phyloP scores from a whole-genome alignment of 2,113 vertebrate species.

The Chloebia gouldiae region DNA sequence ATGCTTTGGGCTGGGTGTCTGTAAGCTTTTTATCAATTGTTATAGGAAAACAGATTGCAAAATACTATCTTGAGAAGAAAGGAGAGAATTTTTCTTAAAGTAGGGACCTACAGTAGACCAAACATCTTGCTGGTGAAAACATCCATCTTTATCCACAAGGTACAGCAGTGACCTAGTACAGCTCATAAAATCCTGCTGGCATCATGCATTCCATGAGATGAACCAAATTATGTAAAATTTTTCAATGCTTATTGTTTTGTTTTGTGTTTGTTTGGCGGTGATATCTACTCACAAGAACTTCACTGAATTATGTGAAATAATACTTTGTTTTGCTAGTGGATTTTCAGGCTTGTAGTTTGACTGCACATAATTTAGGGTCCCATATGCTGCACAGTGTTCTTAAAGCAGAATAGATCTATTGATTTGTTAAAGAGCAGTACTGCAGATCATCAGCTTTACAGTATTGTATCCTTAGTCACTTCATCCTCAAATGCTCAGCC shows the following conservation, averaged over 20 bases:
- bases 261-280: neutral
- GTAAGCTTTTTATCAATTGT: neutral
- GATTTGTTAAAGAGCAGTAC: neutral
- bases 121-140: neutral
- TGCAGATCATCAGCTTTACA: neutral
- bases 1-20: neutral
- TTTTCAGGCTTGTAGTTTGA: neutral
- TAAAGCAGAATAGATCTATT: neutral
- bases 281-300: neutral
- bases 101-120: neutral
- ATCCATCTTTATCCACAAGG: neutral
- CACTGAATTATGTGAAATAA: neutral
- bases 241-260: neutral
- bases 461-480: neutral
- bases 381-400: neutral
- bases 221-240: neutral
- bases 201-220: neutral
- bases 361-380: neutral
- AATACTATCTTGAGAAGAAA: neutral
- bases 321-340: neutral
- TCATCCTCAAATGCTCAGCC: neutral
- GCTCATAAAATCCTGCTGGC: neutral
- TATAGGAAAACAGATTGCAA: neutral
- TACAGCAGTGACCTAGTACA: neutral
- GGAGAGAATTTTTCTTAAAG: neutral